Evolutionary conservation across 2,888 invertebrate genomes (phyloP), one percentile per base, ranked within the genome.

Genomic region (Deroplatys truncata): DNA sequence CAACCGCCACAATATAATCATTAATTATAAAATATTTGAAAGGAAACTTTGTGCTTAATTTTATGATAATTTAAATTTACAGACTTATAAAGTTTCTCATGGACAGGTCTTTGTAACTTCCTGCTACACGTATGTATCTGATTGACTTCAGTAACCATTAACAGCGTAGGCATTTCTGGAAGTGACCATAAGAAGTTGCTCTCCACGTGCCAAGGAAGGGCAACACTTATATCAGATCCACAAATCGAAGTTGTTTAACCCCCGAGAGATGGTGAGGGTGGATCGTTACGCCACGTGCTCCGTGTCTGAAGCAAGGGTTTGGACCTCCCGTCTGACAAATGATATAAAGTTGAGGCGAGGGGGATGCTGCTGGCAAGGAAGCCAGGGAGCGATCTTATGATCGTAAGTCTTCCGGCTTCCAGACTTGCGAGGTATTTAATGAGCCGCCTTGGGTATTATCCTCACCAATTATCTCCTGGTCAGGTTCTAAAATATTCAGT

Each of bases 371-470:
- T 31, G 88, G n/a, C 29, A 87, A 87, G 29, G 28, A 83, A 35
- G 84, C 16, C 83, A 31, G 31, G 88, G 29, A 83, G 88, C 28
- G 16, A 56, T 25, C 31, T 31, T 29, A 84, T 49, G 86, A 35
- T 86, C 43, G 86, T 28, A 35, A 49, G 86, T 86, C 56, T 72
- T 72, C 56, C 56, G 16, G 56, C 56, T 72, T 72, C 56, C 20
- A 72, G 56, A 43, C 82, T 43, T n/a, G 31, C 29, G 31, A 89
- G 88, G 84, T 86, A 84, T 88, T 84, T 89, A 89, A 88, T 85
- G 88, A 89, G 85, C 89, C 89, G 84, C 88, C 88, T 85, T 85
- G 87, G 85, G 85, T 84, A 89, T 89, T 88, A 89, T 88, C 88
- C 88, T 82, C 28, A 84, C 89, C 85, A 87, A 88, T 89, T 89